Evolutionary conservation across 2,888 invertebrate genomes (phyloP), one percentile per base, ranked within the genome.

Genomic region (Rhorus exstirpatorius): DNA sequence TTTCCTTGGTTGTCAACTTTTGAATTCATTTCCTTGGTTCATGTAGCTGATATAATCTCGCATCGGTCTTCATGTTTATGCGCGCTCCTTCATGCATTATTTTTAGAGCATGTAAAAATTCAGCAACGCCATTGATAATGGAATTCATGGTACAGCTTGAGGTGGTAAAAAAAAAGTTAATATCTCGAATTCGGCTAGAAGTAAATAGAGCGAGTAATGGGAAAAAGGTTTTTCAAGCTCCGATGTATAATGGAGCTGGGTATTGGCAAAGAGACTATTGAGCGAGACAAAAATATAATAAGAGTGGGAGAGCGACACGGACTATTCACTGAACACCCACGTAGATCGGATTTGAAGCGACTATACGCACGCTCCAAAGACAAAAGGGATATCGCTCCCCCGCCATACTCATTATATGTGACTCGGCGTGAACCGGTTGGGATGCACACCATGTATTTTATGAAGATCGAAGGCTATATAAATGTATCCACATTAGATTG

Each of bases 341-440:
- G 68, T 51, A 38, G 21, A 38, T 38, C 21, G 24, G 24, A 31
- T 21, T 24, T 24, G 68, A 53, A 51, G 67, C 35, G 35, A 67
- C 46, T 19, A 49, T 31, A 31, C n/a, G n/a, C n/a, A 14, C 31
- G 71, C 46, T 58, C 4, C 12, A 46, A 46, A 71, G 71, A 72
- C 72, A n/a, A n/a, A 72, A 72, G 60, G 60, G 38, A 26, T 60
- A 35, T 60, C n/a, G n/a, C n/a, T n/a, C n/a, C n/a, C n/a, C 19
- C 71, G 14, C 44, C 46, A 24, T 19, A 38, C 61, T 72, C 61
- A 49, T 72, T 53, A 61, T 38, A 61, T 38, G 72, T 49, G 61
- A 38, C 72, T 24, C 61, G 72, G 10, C 3, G n/a, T n/a, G 14
- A 72, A 72, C 72, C 72, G 60, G 72, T 2, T 61, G 12, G 35